Evolutionary conservation across 2,113 vertebrate species (phyloP), one percentile per base, ranked within the genome.

Genomic region (Tretioscincus oriximinensis): DNA sequence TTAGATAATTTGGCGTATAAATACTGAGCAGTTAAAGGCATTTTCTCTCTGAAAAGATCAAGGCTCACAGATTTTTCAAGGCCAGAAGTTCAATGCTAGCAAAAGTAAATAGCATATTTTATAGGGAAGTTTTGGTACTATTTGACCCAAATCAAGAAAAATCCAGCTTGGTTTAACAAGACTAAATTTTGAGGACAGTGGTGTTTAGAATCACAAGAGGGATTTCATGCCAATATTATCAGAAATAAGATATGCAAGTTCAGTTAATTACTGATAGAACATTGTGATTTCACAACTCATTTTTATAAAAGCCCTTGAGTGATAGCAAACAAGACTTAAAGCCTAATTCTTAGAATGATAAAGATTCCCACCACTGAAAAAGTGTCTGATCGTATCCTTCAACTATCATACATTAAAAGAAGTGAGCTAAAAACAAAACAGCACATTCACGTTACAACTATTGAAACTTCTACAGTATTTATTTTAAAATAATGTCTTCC

Each of bases 401-500:
- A 77, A 41, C 7, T 73, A 35, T n/a, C 84, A 28, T 60, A 88
- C 66, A 16, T 58, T 51, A 18, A 58, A 58, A 58, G 84, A 77
- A 61, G 35, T 26, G 69, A 89, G 77, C 78, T 84, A 76, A 89
- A 76, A 89, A 81, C 78, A 90, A 90, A 58, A 31, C 58, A 86
- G 84, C 64, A 81, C 79, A 86, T 88, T 82, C 78, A 92, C 90
- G 81, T 0, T 60, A 64, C 76, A 45, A 83, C 84, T 66, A 82
- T 74, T 83, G 76, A 89, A 67, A 16, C 82, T 67, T 88, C 74
- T 92, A 41, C 35, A 41, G 35, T 41, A 80, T 92, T 92, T 92
- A 90, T 90, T 90, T 91, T 88, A 74, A 88, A 76, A 88, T 78
- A 78, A 83, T 87, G 88, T 86, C 90, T 92, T 88, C 91, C 90